Conservation (phyloP, 1,140 invertebrate genomes). For the Rhynchophorus ferrugineus region DNA sequence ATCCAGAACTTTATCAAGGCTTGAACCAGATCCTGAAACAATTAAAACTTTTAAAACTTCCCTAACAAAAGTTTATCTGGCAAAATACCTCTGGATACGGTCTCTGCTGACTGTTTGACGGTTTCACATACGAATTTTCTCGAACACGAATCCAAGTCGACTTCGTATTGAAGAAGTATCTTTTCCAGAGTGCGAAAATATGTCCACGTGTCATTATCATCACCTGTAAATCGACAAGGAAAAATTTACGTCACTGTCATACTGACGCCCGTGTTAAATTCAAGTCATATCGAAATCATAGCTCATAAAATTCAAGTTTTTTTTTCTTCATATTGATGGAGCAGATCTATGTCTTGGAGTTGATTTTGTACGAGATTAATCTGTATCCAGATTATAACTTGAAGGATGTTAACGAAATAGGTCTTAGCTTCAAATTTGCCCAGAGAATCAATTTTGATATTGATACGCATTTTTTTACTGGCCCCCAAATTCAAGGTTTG, state of each 20-base stretch:
- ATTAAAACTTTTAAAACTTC: background rate
- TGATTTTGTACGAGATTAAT: conserved; percentile 6
- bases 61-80: background rate
- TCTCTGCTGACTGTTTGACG: conserved; percentile 29
- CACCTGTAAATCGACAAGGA: conserved; percentile 11
- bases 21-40: conserved; percentile 9
- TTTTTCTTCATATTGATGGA: too few relatives aligned
- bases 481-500: conserved; percentile 13
- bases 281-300: conserved; percentile 2
- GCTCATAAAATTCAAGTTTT: conserved; percentile 3
- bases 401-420: background rate
- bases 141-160: conserved; percentile 33
- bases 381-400: background rate
- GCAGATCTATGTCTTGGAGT: conserved; percentile 14
- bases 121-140: conserved; percentile 32
- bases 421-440: conserved; percentile 13
- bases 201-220: conserved; percentile 9
- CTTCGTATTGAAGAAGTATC: conserved; percentile 29
- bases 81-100: conserved; percentile 27
- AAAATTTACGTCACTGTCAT: background rate
- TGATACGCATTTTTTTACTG: conserved; percentile 4
- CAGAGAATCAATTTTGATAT: conserved; percentile 19
- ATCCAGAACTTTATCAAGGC: conserved; percentile 33
- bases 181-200: conserved; percentile 26
- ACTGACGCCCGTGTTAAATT: background rate